phyloP scores from a whole-genome alignment of 2,888 invertebrate species.

The Drosophila nr. perissopoda region DNA sequence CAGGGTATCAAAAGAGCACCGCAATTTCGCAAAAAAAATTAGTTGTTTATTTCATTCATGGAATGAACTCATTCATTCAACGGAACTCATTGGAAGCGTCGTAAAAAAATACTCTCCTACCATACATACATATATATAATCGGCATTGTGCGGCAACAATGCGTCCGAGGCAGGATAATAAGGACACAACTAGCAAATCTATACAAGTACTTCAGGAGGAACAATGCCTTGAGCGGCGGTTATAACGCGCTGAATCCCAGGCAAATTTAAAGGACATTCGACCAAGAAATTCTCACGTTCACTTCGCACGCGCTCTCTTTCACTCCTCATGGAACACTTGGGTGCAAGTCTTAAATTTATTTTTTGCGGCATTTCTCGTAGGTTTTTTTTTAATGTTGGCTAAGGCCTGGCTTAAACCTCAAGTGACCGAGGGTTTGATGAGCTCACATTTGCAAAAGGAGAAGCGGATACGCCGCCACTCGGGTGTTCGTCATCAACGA shows the following conservation, averaged over 20 bases:
- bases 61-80: constrained; percentile 46
- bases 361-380: constrained; percentile 54
- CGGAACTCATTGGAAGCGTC: constrained; percentile 61
- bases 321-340: constrained; percentile 29
- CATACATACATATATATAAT: neutral
- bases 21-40: constrained; percentile 51
- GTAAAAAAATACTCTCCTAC: constrained; percentile 40
- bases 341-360: constrained; percentile 31
- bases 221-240: constrained; percentile 49
- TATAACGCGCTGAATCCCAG: constrained; percentile 45
- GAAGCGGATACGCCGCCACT: constrained; percentile 76
- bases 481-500: constrained; percentile 63
- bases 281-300: constrained; percentile 68
- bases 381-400: constrained; percentile 62
- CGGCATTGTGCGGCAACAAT: constrained; percentile 60
- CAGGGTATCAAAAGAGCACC: constrained; percentile 35
- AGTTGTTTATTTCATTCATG: constrained; percentile 54
- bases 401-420: constrained; percentile 74
- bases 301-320: constrained; percentile 22
- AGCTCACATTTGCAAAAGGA: constrained; percentile 63
- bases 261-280: constrained; percentile 76
- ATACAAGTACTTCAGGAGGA: constrained; percentile 61
- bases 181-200: constrained; percentile 78
- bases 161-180: constrained; percentile 66
- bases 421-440: constrained; percentile 76